These are phyloP conservation scores for Steinernema scapterisci DNA, from an alignment of 2,888 invertebrate genomes.

Conservation along the genomic window DNA sequence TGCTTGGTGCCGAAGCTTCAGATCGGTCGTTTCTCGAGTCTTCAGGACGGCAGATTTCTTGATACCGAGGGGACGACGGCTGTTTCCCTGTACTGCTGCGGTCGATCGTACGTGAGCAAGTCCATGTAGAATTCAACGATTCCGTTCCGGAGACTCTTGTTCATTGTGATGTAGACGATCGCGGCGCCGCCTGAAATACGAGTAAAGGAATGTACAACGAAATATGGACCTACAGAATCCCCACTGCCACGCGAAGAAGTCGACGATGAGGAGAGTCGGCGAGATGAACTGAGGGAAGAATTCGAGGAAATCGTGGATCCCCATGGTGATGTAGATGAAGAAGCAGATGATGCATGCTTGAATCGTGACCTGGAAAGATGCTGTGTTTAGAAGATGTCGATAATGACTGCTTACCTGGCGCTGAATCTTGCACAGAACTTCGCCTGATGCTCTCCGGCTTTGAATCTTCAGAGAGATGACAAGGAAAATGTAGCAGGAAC, in stretches of 20 bases:
- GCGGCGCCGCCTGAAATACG: neutral
- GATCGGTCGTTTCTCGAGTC: too few species aligned
- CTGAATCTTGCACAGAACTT: neutral
- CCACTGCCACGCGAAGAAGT: constrained; percentile 13
- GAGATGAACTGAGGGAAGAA: neutral
- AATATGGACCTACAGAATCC: neutral
- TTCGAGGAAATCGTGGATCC: constrained; percentile 5
- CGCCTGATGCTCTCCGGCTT: neutral
- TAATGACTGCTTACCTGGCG: neutral
- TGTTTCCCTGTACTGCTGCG: too few species aligned
- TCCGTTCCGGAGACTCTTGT: neutral
- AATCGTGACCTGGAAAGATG: neutral
- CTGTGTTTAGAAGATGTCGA: neutral
- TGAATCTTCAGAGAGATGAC: neutral
- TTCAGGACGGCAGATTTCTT: too few species aligned
- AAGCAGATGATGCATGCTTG: constrained; percentile 21
- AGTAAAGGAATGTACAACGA: neutral
- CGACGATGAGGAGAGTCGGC: neutral
- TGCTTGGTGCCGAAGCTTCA: too few species aligned
- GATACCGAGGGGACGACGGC: too few species aligned
- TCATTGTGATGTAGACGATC: neutral
- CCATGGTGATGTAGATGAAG: neutral
- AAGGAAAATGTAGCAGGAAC: neutral
- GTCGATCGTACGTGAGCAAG: neutral
- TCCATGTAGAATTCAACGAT: neutral